Percentiles rank a stretch among this genome's conserved stretches.
phyloP scores from a whole-genome alignment of 2,113 vertebrate genomes.

The Polyodon spathula region DNA sequence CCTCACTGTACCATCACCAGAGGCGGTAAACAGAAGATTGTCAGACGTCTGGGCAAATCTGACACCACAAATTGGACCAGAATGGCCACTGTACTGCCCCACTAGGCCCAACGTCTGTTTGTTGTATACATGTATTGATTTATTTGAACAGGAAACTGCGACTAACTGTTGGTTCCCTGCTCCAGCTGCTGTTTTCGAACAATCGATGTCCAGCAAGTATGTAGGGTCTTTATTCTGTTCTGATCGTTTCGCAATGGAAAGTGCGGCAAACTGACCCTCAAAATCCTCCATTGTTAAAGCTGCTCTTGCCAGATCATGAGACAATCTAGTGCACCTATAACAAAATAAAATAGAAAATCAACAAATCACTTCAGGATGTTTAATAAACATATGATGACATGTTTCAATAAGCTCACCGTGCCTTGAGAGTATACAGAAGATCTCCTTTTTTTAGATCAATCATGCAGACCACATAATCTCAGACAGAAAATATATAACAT shows the following conservation, averaged over 20 bases:
- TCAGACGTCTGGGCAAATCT: constrained; percentile 50
- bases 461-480: too few species aligned
- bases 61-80: constrained; percentile 52
- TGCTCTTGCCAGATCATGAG: too few species aligned
- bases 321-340: too few species aligned
- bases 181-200: constrained; percentile 24
- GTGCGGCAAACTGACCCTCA: constrained; percentile 54
- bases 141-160: constrained; percentile 68
- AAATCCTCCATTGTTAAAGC: constrained; percentile 68
- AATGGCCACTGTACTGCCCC: constrained; percentile 45
- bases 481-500: too few species aligned
- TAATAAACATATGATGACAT: too few species aligned
- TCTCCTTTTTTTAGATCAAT: too few species aligned
- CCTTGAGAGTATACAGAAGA: too few species aligned
- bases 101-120: constrained; percentile 54
- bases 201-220: constrained; percentile 58
- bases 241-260: constrained; percentile 61
- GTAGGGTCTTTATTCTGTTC: constrained; percentile 40
- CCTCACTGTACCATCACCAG: constrained; percentile 60
- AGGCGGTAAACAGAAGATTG: constrained; percentile 62
- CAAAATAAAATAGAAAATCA: too few species aligned
- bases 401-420: too few species aligned
- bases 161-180: constrained; percentile 36
- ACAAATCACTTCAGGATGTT: too few species aligned
- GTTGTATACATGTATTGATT: constrained; percentile 59